phyloP scores from a whole-genome alignment of 1,140 invertebrate species.

The Apis florea region DNA sequence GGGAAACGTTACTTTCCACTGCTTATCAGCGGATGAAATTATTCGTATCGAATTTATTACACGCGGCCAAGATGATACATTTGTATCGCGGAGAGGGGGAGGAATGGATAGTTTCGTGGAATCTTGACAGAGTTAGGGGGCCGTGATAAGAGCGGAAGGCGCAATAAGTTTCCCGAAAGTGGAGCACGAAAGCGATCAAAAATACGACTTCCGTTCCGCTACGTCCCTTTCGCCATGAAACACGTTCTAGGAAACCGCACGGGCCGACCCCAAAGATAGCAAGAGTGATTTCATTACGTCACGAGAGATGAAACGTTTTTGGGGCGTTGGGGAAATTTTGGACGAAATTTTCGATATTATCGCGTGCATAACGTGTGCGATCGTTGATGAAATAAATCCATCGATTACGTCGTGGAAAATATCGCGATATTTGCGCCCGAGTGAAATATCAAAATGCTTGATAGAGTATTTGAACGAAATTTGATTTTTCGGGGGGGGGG shows the following conservation, averaged over 20 bases:
- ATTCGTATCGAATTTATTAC: neutral
- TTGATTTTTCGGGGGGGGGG: neutral
- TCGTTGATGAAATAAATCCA: neutral
- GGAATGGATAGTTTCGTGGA: neutral
- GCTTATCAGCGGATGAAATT: too few species aligned
- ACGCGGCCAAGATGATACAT: neutral
- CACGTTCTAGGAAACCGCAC: slow-evolving; percentile 7
- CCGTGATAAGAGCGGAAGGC: neutral
- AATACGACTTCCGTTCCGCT: slow-evolving; percentile 32
- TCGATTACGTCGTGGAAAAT: too few species aligned
- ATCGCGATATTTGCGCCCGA: neutral
- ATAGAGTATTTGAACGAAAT: neutral
- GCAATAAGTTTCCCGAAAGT: slow-evolving; percentile 17
- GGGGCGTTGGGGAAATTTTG: neutral
- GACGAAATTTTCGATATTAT: too few species aligned
- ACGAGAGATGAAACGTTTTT: slow-evolving; percentile 17
- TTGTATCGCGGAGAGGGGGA: neutral
- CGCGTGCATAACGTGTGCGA: too few species aligned
- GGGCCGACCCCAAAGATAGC: slow-evolving; percentile 8
- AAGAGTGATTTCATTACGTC: slow-evolving; percentile 32
- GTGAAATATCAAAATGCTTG: neutral
- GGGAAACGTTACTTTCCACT: too few species aligned
- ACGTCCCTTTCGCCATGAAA: slow-evolving; percentile 1
- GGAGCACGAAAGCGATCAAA: slow-evolving; percentile 15
- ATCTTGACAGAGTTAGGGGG: neutral